Evolutionary conservation across 2,797 vertebrate species (phyloP).

Genomic region (Pangasius krempfi): DNA sequence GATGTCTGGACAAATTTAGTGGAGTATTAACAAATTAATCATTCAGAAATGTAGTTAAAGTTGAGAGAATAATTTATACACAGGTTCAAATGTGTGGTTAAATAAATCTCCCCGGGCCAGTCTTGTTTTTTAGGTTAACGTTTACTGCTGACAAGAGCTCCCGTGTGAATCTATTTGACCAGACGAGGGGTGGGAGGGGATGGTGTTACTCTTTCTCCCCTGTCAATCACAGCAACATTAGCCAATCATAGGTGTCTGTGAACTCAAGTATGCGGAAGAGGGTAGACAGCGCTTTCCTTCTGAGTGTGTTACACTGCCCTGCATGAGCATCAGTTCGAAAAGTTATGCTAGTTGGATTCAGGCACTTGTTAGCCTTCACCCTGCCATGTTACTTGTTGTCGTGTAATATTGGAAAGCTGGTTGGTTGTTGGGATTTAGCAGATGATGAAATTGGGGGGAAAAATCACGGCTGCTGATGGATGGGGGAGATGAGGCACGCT

Average conservation of each 20-base stretch:
- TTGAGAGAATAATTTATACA: background rate
- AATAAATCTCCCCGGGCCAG: background rate
- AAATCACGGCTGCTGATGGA: background rate
- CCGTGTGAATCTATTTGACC: background rate
- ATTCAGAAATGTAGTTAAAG: background rate
- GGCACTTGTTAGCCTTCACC: background rate
- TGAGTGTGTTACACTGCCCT: background rate
- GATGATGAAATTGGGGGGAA: background rate
- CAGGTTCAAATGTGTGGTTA: background rate
- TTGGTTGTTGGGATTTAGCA: background rate
- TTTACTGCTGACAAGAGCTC: background rate
- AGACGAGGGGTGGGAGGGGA: background rate
- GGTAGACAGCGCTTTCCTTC: background rate
- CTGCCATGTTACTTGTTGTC: background rate
- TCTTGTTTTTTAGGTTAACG: background rate
- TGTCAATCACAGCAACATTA: background rate
- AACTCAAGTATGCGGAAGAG: background rate
- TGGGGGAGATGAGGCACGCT: background rate
- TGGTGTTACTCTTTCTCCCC: background rate
- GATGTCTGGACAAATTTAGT: background rate
- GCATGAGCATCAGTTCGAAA: background rate
- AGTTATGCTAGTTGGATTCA: background rate
- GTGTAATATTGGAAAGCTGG: background rate
- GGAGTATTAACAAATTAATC: background rate
- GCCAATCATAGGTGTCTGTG: background rate